Evolutionary conservation across 2,888 invertebrate species (phyloP).

Genomic region (Rhingia campestris): DNA sequence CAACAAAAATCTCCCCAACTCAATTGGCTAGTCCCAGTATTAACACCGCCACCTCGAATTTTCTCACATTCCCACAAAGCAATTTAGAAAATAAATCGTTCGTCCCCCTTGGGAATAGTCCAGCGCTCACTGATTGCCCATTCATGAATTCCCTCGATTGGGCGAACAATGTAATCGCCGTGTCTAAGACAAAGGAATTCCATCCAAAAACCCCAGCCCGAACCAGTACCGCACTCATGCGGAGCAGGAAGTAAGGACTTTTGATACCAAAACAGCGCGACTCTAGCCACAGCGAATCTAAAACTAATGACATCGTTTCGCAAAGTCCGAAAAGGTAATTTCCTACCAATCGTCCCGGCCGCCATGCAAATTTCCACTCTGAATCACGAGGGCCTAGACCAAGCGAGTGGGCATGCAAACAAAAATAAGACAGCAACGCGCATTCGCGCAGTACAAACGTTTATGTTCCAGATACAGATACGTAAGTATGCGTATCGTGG

Average conservation of each 20-base stretch:
- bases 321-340: slow-evolving; percentile 71
- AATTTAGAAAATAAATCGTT: slow-evolving; percentile 68
- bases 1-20: too few relatives aligned
- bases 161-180: slow-evolving; percentile 70
- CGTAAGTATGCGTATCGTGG: slow-evolving; percentile 59
- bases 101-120: slow-evolving; percentile 62
- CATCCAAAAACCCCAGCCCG: slow-evolving; percentile 14
- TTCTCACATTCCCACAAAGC: slow-evolving; percentile 50
- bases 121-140: slow-evolving; percentile 66
- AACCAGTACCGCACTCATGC: slow-evolving; percentile 32
- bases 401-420: slow-evolving; percentile 45
- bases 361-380: slow-evolving; percentile 67
- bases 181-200: slow-evolving; percentile 71
- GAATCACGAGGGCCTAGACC: slow-evolving; percentile 37
- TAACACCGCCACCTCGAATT: slow-evolving; percentile 48
- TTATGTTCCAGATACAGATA: slow-evolving; percentile 67
- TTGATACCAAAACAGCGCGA: slow-evolving; percentile 20
- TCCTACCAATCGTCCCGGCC: slow-evolving; percentile 53
- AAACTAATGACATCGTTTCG: slow-evolving; percentile 72
- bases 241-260: slow-evolving; percentile 65
- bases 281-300: slow-evolving; percentile 41
- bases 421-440: slow-evolving; percentile 43
- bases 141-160: slow-evolving; percentile 71
- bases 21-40: not conserved
- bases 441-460: slow-evolving; percentile 33